Evolutionary conservation across 1,140 invertebrate species (phyloP), one percentile per base, ranked within the genome.

Genomic region (Nephila pilipes): DNA sequence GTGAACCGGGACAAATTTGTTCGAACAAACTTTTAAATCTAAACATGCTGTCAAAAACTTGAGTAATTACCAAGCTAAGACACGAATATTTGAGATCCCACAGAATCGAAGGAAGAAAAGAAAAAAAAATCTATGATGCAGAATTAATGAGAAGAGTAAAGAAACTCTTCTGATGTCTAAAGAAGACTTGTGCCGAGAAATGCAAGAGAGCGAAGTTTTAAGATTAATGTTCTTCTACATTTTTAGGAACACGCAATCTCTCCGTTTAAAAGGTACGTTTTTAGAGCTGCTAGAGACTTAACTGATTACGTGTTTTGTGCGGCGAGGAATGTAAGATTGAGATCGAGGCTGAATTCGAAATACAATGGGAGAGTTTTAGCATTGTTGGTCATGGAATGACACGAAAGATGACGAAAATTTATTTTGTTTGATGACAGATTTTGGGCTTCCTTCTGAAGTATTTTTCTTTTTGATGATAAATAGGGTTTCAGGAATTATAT

Each of bases 101-200:
- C 14, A 58, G 57, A 58, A 75, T 14, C 14, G 46, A 22, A 55
- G 20, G 12, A 60, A 85, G 55, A 75, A 22, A 69, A 54, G n/a
- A 69, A 69, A 69, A 54, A 54, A 80, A 58, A 46, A 54, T 83
- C 75, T 57, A 83, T 91, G 79, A 88, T 88, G 55, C 65, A 80
- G 36, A 81, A 93, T 88, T 88, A 87, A 93, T 93, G 69, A 93
- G 85, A 36, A 85, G n/a, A 60, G 81, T 29, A 63, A 38, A 88
- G 85, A 54, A 81, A 81, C 81, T 25, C 57, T 60, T 63, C 25
- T 65, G 81, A 57, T 32, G 87, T 54, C 25, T 22, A 88, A 25
- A 85, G 38, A 75, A 85, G 29, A 85, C 22, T 29, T 38, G 38
- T 54, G 32, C 79, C 18, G 32, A 18, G 55, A 46, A 87, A 87